Evolutionary conservation across 1,140 invertebrate species (phyloP).

Genomic region (Littorina saxatilis): DNA sequence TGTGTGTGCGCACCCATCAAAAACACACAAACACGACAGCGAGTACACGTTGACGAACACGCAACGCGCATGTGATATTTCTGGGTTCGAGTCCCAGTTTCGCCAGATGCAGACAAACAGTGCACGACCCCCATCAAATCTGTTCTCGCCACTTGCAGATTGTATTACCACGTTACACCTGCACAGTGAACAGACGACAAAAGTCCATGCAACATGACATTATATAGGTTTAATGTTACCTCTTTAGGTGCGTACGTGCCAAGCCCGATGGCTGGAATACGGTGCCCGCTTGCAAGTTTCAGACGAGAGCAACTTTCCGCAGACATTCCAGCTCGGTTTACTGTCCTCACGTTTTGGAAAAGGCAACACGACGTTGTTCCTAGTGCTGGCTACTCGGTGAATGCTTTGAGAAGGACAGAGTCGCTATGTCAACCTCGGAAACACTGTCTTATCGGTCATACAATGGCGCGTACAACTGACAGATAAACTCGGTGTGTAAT

Average conservation of each 20-base stretch:
- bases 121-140: not conserved
- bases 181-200: not conserved
- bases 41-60: too few relatives aligned
- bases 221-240: slow-evolving; percentile 39
- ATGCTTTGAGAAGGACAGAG: too few relatives aligned
- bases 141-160: slow-evolving; percentile 78
- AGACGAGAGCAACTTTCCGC: not conserved
- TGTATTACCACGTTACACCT: not conserved
- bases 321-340: not conserved
- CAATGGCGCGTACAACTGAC: not conserved
- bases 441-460: not conserved
- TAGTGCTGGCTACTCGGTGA: not conserved
- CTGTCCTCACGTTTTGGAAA: not conserved
- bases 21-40: too few relatives aligned
- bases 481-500: not conserved
- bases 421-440: not conserved
- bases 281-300: slow-evolving; percentile 46
- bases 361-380: not conserved
- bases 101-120: not conserved
- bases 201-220: not conserved
- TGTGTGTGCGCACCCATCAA: too few relatives aligned
- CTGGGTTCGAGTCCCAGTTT: too few relatives aligned
- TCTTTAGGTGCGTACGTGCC: slow-evolving; percentile 61
- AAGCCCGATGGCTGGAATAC: slow-evolving; percentile 58
- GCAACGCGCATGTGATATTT: too few relatives aligned